Evolutionary conservation across 2,113 vertebrate genomes (phyloP), one percentile per base, ranked within the genome.

Genomic region (Ginglymostoma cirratum): DNA sequence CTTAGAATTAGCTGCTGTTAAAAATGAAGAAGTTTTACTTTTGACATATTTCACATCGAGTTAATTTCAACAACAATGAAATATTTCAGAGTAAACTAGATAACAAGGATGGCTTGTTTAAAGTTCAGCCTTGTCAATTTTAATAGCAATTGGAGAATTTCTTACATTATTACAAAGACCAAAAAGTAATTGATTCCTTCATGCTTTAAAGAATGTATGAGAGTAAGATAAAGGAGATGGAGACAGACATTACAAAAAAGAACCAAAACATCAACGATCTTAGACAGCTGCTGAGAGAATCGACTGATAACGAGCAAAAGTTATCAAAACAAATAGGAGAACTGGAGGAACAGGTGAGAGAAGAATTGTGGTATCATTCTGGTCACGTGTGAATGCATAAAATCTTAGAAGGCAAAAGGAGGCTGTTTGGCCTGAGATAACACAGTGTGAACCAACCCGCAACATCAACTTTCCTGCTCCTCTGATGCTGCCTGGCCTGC

Each of bases 181-280:
- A 52, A 55, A 34, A 17, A 66, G 34, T 52, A 52, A 34, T 80
- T 94, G 65, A 93, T 89, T 94, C n/a, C 24, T 95, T 96, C 76
- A 89, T 21, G 67, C 96, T 95, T 96, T 96, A 96, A 97, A 99
- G 98, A 96, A 98, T 99, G 98, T 98, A 98, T 95, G 98, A 99
- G 97, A 98, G 97, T 83, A 99, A 99, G 97, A 96, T 99, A 97
- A 99, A 98, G 97, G 98, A 98, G 96, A 96, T 99, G 96, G 98
- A 99, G 97, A 97, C 95, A 86, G 98, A 98, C 96, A 97, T 98
- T 95, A 97, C 97, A 70, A 97, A 97, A 96, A 99, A 99, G 98
- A 97, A 96, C 23, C 96, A 98, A 96, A 98, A 96, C 95, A 97
- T 99, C 96, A 96, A 96, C 80, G 98, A 99, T 45, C 97, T 99